Conservation (phyloP, 2,888 invertebrate species). For the Lasioglossum leucozonium region DNA sequence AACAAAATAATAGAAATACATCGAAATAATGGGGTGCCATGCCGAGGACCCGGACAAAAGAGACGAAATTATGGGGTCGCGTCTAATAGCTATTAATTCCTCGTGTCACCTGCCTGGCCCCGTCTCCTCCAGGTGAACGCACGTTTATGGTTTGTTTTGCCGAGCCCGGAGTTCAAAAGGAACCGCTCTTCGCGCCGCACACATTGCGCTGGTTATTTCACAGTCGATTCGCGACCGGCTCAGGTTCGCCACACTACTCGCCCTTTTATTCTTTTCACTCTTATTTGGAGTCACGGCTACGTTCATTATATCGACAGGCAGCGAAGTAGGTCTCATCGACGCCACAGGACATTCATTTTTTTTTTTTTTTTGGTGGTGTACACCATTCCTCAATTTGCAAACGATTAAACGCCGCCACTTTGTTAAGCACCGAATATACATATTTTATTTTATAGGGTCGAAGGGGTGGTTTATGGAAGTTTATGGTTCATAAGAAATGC, state of each 20-base stretch:
- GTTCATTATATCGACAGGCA: background rate
- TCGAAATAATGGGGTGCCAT: constrained; percentile 15
- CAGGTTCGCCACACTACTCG: constrained; percentile 55
- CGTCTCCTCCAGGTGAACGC: constrained; percentile 44
- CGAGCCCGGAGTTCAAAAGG: constrained; percentile 64
- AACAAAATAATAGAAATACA: constrained; percentile 7
- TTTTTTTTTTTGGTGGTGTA: background rate
- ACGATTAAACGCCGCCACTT: too few relatives aligned
- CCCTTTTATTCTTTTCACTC: too few relatives aligned
- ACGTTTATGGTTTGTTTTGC: constrained; percentile 62
- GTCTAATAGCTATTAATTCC: constrained; percentile 62
- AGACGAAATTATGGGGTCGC: constrained; percentile 36
- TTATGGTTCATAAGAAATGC: too few relatives aligned
- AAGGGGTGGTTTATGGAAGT: too few relatives aligned
- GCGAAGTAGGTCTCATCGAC: background rate
- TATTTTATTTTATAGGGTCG: too few relatives aligned
- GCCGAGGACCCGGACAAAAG: background rate
- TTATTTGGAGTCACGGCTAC: background rate
- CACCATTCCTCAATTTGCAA: too few relatives aligned
- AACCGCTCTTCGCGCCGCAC: constrained; percentile 40
- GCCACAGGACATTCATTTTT: background rate
- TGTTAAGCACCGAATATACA: too few relatives aligned
- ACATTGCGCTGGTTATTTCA: constrained; percentile 71
- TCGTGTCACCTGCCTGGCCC: constrained; percentile 55
- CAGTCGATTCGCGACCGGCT: constrained; percentile 74